phyloP scores from a whole-genome alignment of 2,797 vertebrate genomes.

The Apodemus agrarius region DNA sequence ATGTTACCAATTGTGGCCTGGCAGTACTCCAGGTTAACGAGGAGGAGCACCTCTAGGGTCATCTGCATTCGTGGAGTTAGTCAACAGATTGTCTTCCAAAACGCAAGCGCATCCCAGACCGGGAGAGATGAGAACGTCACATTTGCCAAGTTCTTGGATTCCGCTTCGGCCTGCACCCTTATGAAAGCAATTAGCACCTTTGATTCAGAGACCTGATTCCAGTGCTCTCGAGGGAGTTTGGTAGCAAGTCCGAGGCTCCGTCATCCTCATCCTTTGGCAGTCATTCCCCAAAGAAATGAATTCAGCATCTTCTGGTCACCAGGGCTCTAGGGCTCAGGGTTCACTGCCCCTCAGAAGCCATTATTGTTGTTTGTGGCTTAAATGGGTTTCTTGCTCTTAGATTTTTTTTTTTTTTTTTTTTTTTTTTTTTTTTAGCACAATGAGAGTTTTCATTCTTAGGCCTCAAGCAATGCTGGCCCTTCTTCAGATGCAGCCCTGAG shows the following conservation, averaged over 20 bases:
- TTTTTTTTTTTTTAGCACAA: constrained; percentile 73
- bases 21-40: neutral
- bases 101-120: neutral
- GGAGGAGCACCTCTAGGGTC: neutral
- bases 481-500: constrained; percentile 75
- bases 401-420: constrained; percentile 60
- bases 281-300: constrained; percentile 81
- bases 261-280: neutral
- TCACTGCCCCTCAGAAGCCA: constrained; percentile 83
- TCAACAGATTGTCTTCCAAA: neutral
- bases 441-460: constrained; percentile 75
- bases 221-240: constrained; percentile 78
- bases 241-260: constrained; percentile 66
- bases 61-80: neutral
- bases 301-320: constrained; percentile 81
- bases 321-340: constrained; percentile 71
- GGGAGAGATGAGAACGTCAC: constrained; percentile 62
- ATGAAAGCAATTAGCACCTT: constrained; percentile 82
- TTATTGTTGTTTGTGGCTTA: constrained; percentile 81
- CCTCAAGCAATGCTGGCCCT: constrained; percentile 69
- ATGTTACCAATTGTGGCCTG: neutral
- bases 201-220: constrained; percentile 75
- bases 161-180: constrained; percentile 39
- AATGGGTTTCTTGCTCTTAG: constrained; percentile 78
- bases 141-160: constrained; percentile 69